Evolutionary conservation across 2,113 vertebrate species (phyloP), one percentile per base, ranked within the genome.

Genomic region (Sebastes schlegelii): DNA sequence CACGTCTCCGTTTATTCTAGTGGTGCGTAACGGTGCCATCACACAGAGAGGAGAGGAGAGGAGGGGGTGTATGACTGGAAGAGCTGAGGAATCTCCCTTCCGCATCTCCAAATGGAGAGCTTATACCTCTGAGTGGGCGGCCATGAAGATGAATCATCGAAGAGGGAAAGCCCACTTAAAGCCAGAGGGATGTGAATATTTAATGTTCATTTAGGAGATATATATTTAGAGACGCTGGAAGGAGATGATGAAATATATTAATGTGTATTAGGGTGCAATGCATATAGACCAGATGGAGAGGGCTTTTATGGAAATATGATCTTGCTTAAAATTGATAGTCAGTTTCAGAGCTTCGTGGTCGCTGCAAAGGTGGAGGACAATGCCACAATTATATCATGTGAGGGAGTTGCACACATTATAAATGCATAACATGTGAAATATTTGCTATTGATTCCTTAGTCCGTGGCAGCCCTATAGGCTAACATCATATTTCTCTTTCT

Each of bases 21-120:
- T 89, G 81, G 91, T 93, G 90, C 92, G 92, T 94, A 93, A 95
- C 4, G 84, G 90, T 89, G 77, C 71, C 94, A 93, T 94, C 92
- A 93, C 68, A 80, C 75, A 83, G 66, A 26, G 26, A 26, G 26
- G 26, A 26, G 26, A 26, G 26, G 26, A 26, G 2, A 26, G 83
- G 84, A 73, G 84, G 89, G 88, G 80, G 86, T 21, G 73, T 68
- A 87, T 90, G 89, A 91, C 88, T 93, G 91, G 84, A 92, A 88
- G 86, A 74, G 88, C 87, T 84, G 88, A 95, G 95, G 94, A 94
- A 95, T 94, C 94, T 94, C 93, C 92, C 90, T 92, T 92, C 93
- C 88, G 88, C 81, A 26, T 89, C 83, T 77, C 92, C 93, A 93
- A 93, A 93, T 87, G 82, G 64, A 93, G 91, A 91, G 91, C 80